Evolutionary conservation across 2,888 invertebrate genomes (phyloP).

Genomic region (Ichneumoninae sp.): DNA sequence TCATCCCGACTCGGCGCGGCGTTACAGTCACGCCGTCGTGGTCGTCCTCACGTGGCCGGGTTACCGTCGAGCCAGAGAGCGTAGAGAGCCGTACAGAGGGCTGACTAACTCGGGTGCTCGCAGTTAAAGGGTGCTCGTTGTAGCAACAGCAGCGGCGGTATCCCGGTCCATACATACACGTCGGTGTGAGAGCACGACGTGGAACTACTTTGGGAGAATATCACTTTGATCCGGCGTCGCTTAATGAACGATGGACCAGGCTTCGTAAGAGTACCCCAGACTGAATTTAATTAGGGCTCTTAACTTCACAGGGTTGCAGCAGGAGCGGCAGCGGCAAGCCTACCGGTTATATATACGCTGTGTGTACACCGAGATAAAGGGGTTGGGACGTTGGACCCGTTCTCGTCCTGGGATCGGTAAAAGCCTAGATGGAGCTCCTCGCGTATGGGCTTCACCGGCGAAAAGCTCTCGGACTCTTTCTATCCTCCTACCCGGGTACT

Average conservation of each 20-base stretch:
- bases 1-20: slow-evolving; percentile 52
- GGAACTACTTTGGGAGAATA: slow-evolving; percentile 81
- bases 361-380: slow-evolving; percentile 39
- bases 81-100: slow-evolving; percentile 17
- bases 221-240: slow-evolving; percentile 82
- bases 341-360: slow-evolving; percentile 49
- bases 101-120: slow-evolving; percentile 34
- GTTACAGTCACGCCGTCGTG: slow-evolving; percentile 25
- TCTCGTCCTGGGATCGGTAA: slow-evolving; percentile 61
- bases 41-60: slow-evolving; percentile 53
- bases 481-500: slow-evolving; percentile 28
- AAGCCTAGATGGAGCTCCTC: slow-evolving; percentile 58
- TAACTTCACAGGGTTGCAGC: slow-evolving; percentile 74
- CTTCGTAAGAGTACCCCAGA: slow-evolving; percentile 79
- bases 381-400: slow-evolving; percentile 24
- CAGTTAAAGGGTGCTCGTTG: slow-evolving; percentile 67
- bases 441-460: slow-evolving; percentile 51
- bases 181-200: slow-evolving; percentile 69
- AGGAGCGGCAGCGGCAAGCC: slow-evolving; percentile 36
- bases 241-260: slow-evolving; percentile 80
- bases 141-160: slow-evolving; percentile 62
- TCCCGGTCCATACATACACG: slow-evolving; percentile 9
- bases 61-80: background rate
- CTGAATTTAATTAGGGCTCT: slow-evolving; percentile 83
- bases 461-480: slow-evolving; percentile 46